A percentile compares a stretch with the other conserved stretches of the same genome.
Conservation (phyloP, 2,113 vertebrate genomes). For the Tricholaema leucomelas region DNA sequence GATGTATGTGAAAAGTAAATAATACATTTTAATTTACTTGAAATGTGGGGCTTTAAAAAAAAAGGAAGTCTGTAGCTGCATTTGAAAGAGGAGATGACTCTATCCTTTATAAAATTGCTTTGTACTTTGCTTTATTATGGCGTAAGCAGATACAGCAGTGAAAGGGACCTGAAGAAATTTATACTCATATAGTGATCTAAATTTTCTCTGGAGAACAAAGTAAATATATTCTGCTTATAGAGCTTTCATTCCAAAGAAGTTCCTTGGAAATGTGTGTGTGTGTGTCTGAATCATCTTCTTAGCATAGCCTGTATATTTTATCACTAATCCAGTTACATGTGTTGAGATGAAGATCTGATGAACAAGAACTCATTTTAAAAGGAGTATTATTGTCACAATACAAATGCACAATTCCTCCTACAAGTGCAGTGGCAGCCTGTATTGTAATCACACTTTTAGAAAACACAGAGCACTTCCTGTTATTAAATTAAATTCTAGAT, state of each 20-base stretch:
- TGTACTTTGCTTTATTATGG: constrained; percentile 24
- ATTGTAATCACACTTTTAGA: constrained; percentile 74
- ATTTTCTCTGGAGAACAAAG: constrained; percentile 32
- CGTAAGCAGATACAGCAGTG: background rate
- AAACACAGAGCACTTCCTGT: constrained; percentile 73
- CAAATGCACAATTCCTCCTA: constrained; percentile 67
- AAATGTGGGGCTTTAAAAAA: constrained; percentile 38
- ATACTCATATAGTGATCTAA: background rate
- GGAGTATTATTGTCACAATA: constrained; percentile 52
- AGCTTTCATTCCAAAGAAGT: constrained; percentile 45
- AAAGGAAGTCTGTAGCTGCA: background rate
- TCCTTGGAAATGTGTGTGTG: constrained; percentile 52
- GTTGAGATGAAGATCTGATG: constrained; percentile 67
- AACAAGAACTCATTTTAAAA: constrained; percentile 72
- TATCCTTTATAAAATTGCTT: background rate
- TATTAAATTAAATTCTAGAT: constrained; percentile 79
- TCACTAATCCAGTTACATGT: constrained; percentile 57
- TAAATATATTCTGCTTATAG: constrained; percentile 12
- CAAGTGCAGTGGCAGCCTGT: constrained; percentile 51
- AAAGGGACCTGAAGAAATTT: constrained; percentile 32
- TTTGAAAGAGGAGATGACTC: constrained; percentile 13
- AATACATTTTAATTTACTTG: background rate
- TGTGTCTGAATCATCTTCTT: constrained; percentile 73
- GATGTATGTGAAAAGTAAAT: background rate
- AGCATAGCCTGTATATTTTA: constrained; percentile 71